Conservation (phyloP, 2,113 vertebrate genomes). For the Mobula birostris region DNA sequence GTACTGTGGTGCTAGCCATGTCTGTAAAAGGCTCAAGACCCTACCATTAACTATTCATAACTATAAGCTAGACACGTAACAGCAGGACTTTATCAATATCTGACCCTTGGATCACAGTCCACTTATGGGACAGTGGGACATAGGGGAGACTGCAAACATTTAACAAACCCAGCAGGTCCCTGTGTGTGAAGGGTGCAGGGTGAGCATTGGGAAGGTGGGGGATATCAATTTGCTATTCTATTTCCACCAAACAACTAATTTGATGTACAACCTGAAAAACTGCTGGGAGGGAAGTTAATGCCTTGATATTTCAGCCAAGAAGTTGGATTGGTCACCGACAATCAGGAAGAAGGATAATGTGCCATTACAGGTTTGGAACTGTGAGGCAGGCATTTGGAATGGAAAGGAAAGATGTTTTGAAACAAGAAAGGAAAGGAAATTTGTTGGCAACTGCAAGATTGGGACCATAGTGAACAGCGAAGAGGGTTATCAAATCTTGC, state of each 20-base stretch:
- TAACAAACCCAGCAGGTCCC: background rate
- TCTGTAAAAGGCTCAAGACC: background rate
- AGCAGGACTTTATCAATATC: background rate
- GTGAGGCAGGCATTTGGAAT: background rate
- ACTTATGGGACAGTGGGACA: background rate
- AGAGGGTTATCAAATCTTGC: no score
- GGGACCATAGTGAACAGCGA: no score
- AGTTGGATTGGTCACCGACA: no score
- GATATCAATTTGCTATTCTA: background rate
- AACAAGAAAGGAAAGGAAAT: no score
- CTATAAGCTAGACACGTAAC: background rate
- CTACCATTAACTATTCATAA: background rate
- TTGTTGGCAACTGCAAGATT: no score
- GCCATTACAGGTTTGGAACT: background rate
- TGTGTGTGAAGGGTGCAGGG: no score
- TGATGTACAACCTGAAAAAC: background rate
- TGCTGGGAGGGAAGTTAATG: no score
- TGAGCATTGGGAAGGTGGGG: no score
- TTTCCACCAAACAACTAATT: background rate
- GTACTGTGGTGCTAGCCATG: background rate
- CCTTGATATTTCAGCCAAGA: no score
- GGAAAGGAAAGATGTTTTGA: background rate
- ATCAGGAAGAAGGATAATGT: no score
- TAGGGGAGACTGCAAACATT: background rate
- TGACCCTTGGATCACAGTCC: background rate